Evolutionary conservation across 64 coral and sea anemone species (phyloP), one percentile per base, ranked within the genome.

Genomic region (Hydrozoanthus tunicans): DNA sequence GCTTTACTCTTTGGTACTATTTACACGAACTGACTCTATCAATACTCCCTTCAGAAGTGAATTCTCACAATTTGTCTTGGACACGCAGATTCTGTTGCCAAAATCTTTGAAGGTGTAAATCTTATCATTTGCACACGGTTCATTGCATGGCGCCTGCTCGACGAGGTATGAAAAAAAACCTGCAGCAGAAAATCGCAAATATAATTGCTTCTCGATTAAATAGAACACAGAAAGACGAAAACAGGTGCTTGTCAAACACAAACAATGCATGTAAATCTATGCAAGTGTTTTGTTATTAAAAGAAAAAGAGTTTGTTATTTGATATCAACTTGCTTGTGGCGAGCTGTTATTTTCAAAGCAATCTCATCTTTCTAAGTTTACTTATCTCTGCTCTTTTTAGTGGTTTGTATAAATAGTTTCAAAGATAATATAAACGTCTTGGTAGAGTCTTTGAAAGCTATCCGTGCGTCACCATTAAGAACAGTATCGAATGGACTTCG

Each of bases 121-220:
- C 63, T 67, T 54, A 53, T 66, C 81, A 53, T 27, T 53, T 61
- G 52, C 32, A 53, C 20, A 67, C 63, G 81, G 61, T 54, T 83
- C 80, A 66, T 14, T 66, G 80, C 60, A 66, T 51, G 59, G 61
- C 59, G 60, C 60, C 24, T 65, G 59, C 12, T 63, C 32, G 60
- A 82, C 80, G 80, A 15, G 14, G 60, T 58, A 54, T 79, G 77
- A 13, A 82, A 75, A 80, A 71, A 60, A 88, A 12, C 84, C 61
- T 43, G 32, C 32, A 43, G 53, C 25, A 60, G 51, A 70, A 17
- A 51, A 10, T 83, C 14, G 7, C 60, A 61, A 51, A 7, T 43
- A 43, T 43, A 43, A 43, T 53, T 68, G 43, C 32, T 54, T 54
- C 9, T 58, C 63, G 71, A 80, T 17, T 58, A 59, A 81, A 81